Percentiles rank a stretch among this genome's conserved stretches.
Evolutionary conservation across 2,113 vertebrate genomes (phyloP).

Genomic region (Chlamydotis undulata): DNA sequence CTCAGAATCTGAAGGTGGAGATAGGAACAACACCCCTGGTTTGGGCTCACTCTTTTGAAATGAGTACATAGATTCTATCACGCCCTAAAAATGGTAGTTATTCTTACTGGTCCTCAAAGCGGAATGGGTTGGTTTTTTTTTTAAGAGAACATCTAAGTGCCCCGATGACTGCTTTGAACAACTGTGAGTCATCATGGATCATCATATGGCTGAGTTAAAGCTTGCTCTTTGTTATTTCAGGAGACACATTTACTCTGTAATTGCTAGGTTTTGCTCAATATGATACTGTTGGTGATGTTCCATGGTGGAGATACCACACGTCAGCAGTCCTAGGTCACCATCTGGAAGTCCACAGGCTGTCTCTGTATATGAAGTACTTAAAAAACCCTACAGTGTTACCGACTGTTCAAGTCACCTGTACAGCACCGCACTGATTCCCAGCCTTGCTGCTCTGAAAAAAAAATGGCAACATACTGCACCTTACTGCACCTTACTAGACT

Average conservation of each 20-base stretch:
- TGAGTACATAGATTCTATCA: not conserved
- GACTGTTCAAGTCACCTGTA: not conserved
- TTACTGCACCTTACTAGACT: not conserved
- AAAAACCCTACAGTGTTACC: not conserved
- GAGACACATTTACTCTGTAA: not conserved
- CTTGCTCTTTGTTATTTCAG: not conserved
- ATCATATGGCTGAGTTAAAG: not conserved
- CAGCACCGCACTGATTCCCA: not conserved
- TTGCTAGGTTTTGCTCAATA: not conserved
- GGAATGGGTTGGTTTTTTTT: not conserved
- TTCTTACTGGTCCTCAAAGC: not conserved
- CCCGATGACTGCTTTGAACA: not conserved
- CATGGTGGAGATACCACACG: not conserved
- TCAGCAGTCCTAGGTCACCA: not conserved
- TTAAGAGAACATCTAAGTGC: not conserved
- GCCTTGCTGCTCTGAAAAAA: not conserved
- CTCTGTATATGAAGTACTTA: not conserved
- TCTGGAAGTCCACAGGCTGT: not conserved
- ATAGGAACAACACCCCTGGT: not conserved
- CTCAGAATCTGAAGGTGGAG: not conserved
- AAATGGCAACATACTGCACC: not conserved
- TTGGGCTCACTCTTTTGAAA: not conserved
- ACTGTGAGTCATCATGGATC: not conserved
- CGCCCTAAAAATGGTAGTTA: not conserved
- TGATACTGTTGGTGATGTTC: not conserved